phyloP scores from a whole-genome alignment of 53 echinoderm and acorn worm species.

The Astropecten irregularis region DNA sequence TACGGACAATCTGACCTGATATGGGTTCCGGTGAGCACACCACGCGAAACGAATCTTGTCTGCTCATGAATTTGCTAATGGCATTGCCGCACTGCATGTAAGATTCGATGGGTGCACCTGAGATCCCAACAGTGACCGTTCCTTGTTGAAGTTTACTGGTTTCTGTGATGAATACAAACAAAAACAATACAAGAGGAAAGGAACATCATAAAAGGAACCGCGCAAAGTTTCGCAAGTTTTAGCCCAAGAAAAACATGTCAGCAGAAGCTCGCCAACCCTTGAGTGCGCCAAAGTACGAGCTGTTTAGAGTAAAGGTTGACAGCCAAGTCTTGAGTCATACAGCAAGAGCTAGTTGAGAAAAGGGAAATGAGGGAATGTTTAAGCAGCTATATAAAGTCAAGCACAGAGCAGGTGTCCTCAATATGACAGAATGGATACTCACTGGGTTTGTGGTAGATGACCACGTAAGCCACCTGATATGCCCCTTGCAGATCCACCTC shows the following conservation, averaged over 20 bases:
- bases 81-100: background rate
- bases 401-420: too few species aligned
- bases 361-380: too few species aligned
- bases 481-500: constrained; percentile 5
- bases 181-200: background rate
- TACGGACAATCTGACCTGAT: constrained; percentile 2
- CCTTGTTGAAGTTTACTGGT: background rate
- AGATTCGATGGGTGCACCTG: background rate
- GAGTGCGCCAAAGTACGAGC: too few species aligned
- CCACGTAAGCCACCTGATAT: constrained; percentile 7
- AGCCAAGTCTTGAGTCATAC: too few species aligned
- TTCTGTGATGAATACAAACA: too few species aligned
- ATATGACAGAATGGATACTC: too few species aligned
- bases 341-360: too few species aligned
- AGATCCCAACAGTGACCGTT: constrained; percentile 4
- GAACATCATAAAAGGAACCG: background rate
- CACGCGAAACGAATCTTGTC: background rate
- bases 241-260: too few species aligned
- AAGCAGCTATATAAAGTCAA: too few species aligned
- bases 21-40: background rate
- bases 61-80: background rate
- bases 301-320: too few species aligned
- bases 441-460: constrained; percentile 6
- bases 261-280: too few species aligned
- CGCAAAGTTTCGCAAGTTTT: background rate